These are phyloP conservation scores for Drosophila lacicola DNA, from an alignment of 2,888 invertebrate species.

Conservation along the genomic window DNA sequence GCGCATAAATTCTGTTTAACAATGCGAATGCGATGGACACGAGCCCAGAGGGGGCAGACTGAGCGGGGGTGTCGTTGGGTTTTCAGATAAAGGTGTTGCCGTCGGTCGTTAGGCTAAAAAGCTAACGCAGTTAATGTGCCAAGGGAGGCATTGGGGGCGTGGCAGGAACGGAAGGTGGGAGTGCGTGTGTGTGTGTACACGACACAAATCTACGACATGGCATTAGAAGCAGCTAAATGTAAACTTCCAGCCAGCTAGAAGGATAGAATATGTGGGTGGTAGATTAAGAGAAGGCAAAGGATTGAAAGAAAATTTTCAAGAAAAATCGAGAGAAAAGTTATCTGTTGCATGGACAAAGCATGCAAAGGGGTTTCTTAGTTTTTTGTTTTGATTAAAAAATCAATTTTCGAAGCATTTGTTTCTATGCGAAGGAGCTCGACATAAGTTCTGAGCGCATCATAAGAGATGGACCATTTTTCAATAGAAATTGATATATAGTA, in stretches of 20 bases:
- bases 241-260: conserved; percentile 1
- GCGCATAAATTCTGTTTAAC: conserved; percentile 78
- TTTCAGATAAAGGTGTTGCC: conserved; percentile 50
- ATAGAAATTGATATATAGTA: no score
- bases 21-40: conserved; percentile 63
- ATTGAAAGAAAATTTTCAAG: not conserved
- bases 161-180: not conserved
- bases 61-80: not conserved
- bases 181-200: conserved; percentile 2
- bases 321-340: no score
- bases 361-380: no score
- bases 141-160: not conserved
- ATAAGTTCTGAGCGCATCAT: no score
- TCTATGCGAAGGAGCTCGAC: no score
- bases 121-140: conserved; percentile 65
- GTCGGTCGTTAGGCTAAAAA: conserved; percentile 77
- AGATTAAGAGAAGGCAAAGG: not conserved
- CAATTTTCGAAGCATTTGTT: no score
- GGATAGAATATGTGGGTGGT: not conserved
- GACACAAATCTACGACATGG: conserved; percentile 27
- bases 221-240: conserved; percentile 44
- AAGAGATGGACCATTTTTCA: no score
- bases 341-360: no score
- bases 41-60: conserved; percentile 1
- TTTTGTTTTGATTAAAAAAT: no score